These are phyloP conservation scores for Hyla sarda DNA, from an alignment of 2,113 vertebrate species.

Conservation along the genomic window DNA sequence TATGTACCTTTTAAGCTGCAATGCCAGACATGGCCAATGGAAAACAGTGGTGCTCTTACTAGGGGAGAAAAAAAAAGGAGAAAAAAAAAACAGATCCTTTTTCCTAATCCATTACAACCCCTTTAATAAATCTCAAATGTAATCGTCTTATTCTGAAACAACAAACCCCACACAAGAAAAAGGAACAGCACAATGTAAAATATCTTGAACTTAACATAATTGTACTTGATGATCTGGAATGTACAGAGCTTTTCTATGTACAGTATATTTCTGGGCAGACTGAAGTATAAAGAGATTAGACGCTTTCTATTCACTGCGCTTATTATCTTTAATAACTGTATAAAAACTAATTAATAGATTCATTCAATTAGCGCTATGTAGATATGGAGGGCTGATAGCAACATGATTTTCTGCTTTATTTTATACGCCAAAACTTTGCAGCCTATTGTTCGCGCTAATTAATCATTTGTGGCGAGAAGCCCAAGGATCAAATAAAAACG, in stretches of 20 bases:
- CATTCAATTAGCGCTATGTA: slow-evolving; percentile 44
- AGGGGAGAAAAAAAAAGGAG: background rate
- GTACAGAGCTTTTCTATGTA: background rate
- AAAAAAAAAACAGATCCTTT: background rate
- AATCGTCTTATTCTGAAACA: background rate
- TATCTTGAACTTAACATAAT: slow-evolving; percentile 47
- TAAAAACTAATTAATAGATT: slow-evolving; percentile 52
- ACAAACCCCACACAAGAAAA: background rate
- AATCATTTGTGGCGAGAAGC: slow-evolving; percentile 42
- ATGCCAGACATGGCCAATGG: background rate
- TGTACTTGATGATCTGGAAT: slow-evolving; percentile 36
- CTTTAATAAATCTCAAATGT: slow-evolving; percentile 6
- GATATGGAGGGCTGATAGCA: slow-evolving; percentile 51
- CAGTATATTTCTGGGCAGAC: slow-evolving; percentile 38
- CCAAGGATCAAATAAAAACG: slow-evolving; percentile 32
- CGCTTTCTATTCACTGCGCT: slow-evolving; percentile 15
- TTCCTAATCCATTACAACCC: background rate
- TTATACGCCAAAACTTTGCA: slow-evolving; percentile 35
- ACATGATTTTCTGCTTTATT: slow-evolving; percentile 32
- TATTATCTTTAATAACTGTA: slow-evolving; percentile 52
- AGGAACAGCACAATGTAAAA: background rate
- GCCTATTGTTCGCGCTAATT: slow-evolving; percentile 47
- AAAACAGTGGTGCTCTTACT: background rate
- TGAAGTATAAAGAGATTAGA: slow-evolving; percentile 33
- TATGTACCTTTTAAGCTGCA: too few species aligned